A percentile compares a stretch with the other conserved stretches of the same genome.
These are phyloP conservation scores for human DNA, from an alignment of 2,113 vertebrate species.

Conservation along the genomic window GRCh38 chr1:180556501-180557000, in stretches of 20 bases:
- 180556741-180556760: not conserved
- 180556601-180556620: not conserved
- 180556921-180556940: not conserved
- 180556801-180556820: not conserved
- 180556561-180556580: not conserved
- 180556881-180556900: not conserved
- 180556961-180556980: not conserved
- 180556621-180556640: not conserved
- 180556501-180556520: not conserved
- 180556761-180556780: not conserved
- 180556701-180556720: not conserved
- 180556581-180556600: not conserved
- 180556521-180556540: not conserved
- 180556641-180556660: not conserved
- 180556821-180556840: not conserved
- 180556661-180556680: not conserved
- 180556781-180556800: not conserved
- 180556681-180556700: not conserved
- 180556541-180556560: not conserved
- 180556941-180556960: not conserved
- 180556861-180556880: not conserved
- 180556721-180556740: not conserved
- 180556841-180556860: not conserved
- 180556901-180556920: not conserved
- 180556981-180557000: not conserved